Evolutionary conservation across 2,888 invertebrate species (phyloP).

Genomic region (Platycheirus rosarum): DNA sequence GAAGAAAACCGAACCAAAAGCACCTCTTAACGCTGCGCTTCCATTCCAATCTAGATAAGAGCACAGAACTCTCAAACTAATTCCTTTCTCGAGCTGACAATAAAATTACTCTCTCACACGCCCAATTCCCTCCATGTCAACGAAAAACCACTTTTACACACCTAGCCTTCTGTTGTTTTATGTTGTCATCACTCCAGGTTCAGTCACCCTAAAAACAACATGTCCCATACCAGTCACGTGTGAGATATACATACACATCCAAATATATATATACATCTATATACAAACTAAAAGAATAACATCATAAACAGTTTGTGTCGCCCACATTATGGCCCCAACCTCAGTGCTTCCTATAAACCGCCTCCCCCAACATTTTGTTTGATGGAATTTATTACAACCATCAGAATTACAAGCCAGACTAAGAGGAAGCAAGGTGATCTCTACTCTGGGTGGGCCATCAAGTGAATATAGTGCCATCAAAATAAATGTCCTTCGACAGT

Average conservation of each 20-base stretch:
- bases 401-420: background rate
- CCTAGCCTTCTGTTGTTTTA: constrained; percentile 15
- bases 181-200: constrained; percentile 20
- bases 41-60: background rate
- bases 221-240: constrained; percentile 35
- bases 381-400: constrained; percentile 43
- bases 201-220: constrained; percentile 41
- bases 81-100: constrained; percentile 49
- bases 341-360: constrained; percentile 13
- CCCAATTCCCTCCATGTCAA: background rate
- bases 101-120: constrained; percentile 14
- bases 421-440: constrained; percentile 11
- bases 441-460: constrained; percentile 52
- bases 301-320: constrained; percentile 37
- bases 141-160: background rate
- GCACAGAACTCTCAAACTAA: constrained; percentile 16
- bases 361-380: constrained; percentile 12
- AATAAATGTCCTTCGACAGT: constrained; percentile 51
- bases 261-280: constrained; percentile 35
- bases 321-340: background rate
- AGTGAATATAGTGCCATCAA: constrained; percentile 47
- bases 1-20: background rate
- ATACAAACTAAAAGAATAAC: constrained; percentile 53
- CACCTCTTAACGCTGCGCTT: background rate
- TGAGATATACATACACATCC: constrained; percentile 20